Evolutionary conservation across 2,888 invertebrate species (phyloP), one percentile per base, ranked within the genome.

Genomic region (Clunio marinus): DNA sequence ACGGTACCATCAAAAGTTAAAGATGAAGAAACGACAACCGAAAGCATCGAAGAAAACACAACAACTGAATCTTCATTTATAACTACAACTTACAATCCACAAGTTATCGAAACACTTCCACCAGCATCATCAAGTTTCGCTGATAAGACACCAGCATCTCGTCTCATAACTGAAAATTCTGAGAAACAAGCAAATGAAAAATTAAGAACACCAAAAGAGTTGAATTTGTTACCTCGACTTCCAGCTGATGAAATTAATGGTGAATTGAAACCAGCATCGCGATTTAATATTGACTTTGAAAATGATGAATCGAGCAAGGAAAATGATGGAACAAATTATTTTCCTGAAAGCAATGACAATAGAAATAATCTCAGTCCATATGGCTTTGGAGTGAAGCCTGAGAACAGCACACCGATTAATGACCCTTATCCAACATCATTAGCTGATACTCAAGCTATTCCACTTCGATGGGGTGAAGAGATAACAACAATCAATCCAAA

Each of bases 191-290:
- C 71, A 17, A 60, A 60, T 8, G 51, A 51, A 51, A 51, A 51
- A 17, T 4, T 51, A 17, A 25, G 63, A 45, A 69, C 69, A 13
- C 68, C 57, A 75, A 76, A 1, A 75, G 75, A 0, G 71, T 72
- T 10, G 74, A 73, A 37, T 24, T 2, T 7, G n/a, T 8, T 22
- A 5, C 78, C 77, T 62, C 75, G 80, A 37, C 74, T 80, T 4
- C 45, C 63, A 41, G 80, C 81, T n/a, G 77, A 81, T 3, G 81
- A 80, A 59, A 80, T 81, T 0, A 83, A 83, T 59, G 80, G 80
- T 20, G 78, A 77, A 0, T 80, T 82, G 20, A 74, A 73, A 24
- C 45, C 70, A 2, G 71, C 73, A 22, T 73, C 74, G 17, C 41
- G 68, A 10, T 78, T 20, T 79, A 80, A 72, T 78, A 76, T 75